Conservation (phyloP, 2,797 vertebrate genomes). For the Hirundo rustica region DNA sequence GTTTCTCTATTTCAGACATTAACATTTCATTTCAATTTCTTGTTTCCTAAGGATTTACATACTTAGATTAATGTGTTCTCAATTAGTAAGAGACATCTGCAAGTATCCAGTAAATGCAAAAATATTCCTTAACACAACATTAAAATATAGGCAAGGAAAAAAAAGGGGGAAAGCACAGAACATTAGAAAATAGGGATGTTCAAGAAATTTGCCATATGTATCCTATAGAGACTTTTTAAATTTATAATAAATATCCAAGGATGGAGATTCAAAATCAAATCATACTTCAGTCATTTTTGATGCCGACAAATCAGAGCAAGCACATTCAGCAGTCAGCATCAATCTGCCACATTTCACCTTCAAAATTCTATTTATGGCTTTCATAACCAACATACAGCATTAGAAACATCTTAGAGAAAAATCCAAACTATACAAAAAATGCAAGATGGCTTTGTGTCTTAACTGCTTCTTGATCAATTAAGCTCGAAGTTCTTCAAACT, state of each 20-base stretch:
- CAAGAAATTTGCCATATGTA: not conserved
- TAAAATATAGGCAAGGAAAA: not conserved
- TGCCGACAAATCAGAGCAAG: not conserved
- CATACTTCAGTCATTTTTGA: not conserved
- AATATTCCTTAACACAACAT: not conserved
- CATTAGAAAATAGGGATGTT: not conserved
- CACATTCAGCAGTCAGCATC: not conserved
- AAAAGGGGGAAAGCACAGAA: accelerated
- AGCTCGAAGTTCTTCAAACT: not conserved
- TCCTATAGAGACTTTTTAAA: not conserved
- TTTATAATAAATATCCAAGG: not conserved
- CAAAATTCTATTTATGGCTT: not conserved
- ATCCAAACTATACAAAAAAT: not conserved
- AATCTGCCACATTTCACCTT: not conserved
- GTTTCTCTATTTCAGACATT: not conserved
- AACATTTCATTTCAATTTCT: not conserved
- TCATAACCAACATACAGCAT: not conserved
- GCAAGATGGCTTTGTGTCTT: not conserved
- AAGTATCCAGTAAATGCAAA: not conserved
- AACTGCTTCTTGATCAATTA: not conserved
- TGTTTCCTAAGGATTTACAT: not conserved
- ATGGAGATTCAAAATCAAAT: not conserved
- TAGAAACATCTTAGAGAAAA: not conserved
- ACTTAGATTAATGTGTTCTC: not conserved
- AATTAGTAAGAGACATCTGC: not conserved